These are phyloP conservation scores for Podarcis raffonei DNA, from an alignment of 2,113 vertebrate species.

Conservation along the genomic window DNA sequence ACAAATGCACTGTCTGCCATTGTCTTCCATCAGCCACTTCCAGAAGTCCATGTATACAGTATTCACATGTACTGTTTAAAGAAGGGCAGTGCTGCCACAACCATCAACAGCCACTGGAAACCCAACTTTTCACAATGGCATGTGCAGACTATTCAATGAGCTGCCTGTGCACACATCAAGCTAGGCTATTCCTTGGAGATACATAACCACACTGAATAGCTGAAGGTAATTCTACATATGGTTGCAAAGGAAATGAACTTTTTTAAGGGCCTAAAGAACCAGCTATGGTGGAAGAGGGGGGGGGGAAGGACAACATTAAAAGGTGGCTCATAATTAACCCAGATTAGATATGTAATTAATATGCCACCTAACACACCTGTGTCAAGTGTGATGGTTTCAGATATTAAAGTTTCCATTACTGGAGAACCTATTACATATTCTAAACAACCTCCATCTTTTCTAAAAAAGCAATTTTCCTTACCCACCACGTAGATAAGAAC, in stretches of 20 bases:
- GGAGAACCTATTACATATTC: neutral
- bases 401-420: neutral
- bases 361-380: neutral
- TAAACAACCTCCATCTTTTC: neutral
- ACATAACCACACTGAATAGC: neutral
- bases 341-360: neutral
- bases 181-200: neutral
- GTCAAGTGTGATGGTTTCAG: neutral
- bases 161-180: neutral
- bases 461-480: constrained; percentile 60
- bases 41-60: neutral
- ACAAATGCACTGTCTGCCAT: neutral
- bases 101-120: neutral
- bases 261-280: neutral
- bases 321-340: neutral
- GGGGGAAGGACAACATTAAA: neutral
- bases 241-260: neutral
- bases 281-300: neutral
- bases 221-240: no score
- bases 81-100: neutral
- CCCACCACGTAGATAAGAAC: constrained; percentile 90
- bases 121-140: neutral
- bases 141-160: neutral
- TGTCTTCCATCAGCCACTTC: neutral
- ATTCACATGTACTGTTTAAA: neutral